Base-by-base conservation (phyloP, 2,797 vertebrate genomes). In the Ceryle rudis region DNA sequence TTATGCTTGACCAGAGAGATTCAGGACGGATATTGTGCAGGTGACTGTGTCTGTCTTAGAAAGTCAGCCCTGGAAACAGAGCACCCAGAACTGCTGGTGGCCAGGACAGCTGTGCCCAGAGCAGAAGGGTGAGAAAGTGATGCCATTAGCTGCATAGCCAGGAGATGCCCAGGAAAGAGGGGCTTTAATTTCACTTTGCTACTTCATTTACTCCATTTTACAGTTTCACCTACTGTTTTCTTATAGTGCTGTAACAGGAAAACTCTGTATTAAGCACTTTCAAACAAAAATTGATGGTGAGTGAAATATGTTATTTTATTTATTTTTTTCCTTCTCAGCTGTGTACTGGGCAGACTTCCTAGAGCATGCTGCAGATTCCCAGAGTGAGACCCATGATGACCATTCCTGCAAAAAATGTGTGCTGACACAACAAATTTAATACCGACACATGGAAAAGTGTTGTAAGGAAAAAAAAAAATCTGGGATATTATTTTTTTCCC, bases 401-500 rank as follows among this genome's bases (percentile, higher is more conserved):
- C 33, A 66, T 42, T 87, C 52, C 88, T 81, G 44, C 16, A 85
- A 60, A 60, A 94, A 69, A 55, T 2, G 1, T 25, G 10, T 72
- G 74, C 78, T 93, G 74, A 89, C 80, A 79, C 65, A 74, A 61
- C 42, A 75, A 35, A 64, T 51, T 57, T 35, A 74, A 73, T n/a
- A 72, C 57, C 46, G 15, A 73, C 15, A 31, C 18, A 5, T 4
- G 5, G 29, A 33, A 81, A 83, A 87, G 25, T 3, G 7, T 5
- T 74, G 6, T 21, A 10, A 52, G 35, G 16, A 29, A 49, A 25
- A 47, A 49, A 51, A 26, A 49, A 39, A 39, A 85, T 81, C 7
- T 37, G 13, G 11, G 23, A 15, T 71, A 3, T 6, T 1, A 6
- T 8, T 74, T 87, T 70, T 62, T 39, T 33, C 20, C 6, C 25